Percentiles rank a stretch among this genome's conserved stretches.
phyloP scores from a whole-genome alignment of 2,113 vertebrate species.

The Gasterosteus nipponicus region DNA sequence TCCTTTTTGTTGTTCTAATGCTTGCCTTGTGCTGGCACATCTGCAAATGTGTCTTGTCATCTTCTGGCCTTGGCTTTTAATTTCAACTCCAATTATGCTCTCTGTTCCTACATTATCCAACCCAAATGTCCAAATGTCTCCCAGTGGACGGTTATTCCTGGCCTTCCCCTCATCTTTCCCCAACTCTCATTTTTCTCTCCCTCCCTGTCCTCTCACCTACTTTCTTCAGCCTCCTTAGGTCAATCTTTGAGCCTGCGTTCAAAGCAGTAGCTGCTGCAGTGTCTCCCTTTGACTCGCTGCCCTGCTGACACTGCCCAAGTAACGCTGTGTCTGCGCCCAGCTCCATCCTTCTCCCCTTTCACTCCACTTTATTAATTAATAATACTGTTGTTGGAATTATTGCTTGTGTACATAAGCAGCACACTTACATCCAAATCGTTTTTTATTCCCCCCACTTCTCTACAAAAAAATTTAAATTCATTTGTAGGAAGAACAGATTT shows the following conservation, averaged over 20 bases:
- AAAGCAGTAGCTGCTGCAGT: slow-evolving; percentile 50
- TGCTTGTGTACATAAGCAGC: slow-evolving; percentile 65
- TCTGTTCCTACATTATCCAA: slow-evolving; percentile 12
- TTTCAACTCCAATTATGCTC: not conserved
- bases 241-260: slow-evolving; percentile 62
- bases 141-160: slow-evolving; percentile 13
- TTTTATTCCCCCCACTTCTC: slow-evolving; percentile 36
- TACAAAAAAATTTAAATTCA: slow-evolving; percentile 78
- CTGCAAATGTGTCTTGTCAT: not conserved
- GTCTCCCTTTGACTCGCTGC: slow-evolving; percentile 52
- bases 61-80: not conserved
- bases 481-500: slow-evolving; percentile 78
- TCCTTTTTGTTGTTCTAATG: no score
- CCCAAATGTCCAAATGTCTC: not conserved
- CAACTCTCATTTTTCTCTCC: not conserved
- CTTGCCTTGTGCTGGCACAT: no score
- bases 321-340: slow-evolving; percentile 26
- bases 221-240: slow-evolving; percentile 34
- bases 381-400: slow-evolving; percentile 56
- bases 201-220: slow-evolving; percentile 22
- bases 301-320: slow-evolving; percentile 65
- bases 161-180: slow-evolving; percentile 1
- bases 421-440: slow-evolving; percentile 16
- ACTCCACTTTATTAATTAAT: slow-evolving; percentile 66
- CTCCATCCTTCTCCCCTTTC: slow-evolving; percentile 40